phyloP scores from a whole-genome alignment of 2,113 vertebrate genomes.

The Salvator merianae region DNA sequence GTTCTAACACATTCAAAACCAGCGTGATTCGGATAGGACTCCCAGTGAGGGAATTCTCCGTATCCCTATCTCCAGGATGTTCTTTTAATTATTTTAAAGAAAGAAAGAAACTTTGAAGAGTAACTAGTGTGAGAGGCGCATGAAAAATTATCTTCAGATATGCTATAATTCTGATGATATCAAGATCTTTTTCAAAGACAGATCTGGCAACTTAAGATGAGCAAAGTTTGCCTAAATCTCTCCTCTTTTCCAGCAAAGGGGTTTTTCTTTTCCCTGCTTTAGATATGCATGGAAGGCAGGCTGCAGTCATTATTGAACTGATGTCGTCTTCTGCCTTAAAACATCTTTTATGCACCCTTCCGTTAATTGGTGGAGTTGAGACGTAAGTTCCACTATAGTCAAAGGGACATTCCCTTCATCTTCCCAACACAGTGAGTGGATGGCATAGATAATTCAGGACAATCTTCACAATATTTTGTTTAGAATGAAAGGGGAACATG shows the following conservation, averaged over 20 bases:
- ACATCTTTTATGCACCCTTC: neutral
- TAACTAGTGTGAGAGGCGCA: too few species aligned
- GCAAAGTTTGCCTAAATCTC: neutral
- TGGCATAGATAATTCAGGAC: neutral
- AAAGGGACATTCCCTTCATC: neutral
- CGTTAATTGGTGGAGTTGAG: neutral
- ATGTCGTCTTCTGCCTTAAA: neutral
- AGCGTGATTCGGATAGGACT: neutral
- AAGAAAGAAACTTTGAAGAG: too few species aligned
- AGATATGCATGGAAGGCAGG: neutral
- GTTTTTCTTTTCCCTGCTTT: neutral
- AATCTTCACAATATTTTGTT: neutral
- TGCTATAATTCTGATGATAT: neutral
- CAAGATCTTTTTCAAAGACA: neutral
- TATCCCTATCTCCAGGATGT: too few species aligned
- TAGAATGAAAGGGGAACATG: neutral
- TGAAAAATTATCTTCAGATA: neutral
- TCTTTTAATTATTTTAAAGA: too few species aligned
- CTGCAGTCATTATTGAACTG: neutral
- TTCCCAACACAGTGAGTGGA: neutral
- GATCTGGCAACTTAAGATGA: neutral
- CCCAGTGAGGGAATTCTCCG: neutral
- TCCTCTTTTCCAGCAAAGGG: neutral
- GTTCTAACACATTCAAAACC: neutral
- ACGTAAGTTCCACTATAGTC: neutral